Base-by-base conservation (phyloP, 2,797 vertebrate genomes). In the Sebastes elongatus region DNA sequence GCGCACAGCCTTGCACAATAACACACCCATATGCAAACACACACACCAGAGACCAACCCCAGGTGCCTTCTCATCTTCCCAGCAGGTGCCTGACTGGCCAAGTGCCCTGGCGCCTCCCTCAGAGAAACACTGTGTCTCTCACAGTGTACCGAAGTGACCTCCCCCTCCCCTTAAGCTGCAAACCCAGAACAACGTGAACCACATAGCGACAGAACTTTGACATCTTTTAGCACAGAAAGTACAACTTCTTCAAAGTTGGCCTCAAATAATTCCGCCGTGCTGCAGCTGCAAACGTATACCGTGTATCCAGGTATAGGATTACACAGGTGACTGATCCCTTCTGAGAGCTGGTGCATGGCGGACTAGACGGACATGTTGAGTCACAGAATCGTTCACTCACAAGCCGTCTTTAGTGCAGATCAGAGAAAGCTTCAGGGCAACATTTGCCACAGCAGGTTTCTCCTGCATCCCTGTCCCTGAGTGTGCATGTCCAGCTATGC, bases 31-130 rank as follows among this genome's bases (percentile, higher is more conserved):
- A 72, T 4, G 57, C 11, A 68, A 60, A 72, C 10, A 57, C 68
- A 67, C 53, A 71, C 56, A 78, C 61, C 55, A 59, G 42, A 68
- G 60, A 81, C 63, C 22, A 69, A 85, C 67, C 80, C 83, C 88
- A 89, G 84, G 84, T 88, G 87, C 46, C 20, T 85, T 91, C 85
- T 86, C 88, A 76, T 88, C 83, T 85, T 89, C 55, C 69, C 72
- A 85, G 87, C 84, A 88, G 85, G 87, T 89, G 78, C 76, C 77
- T 78, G 82, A 69, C 86, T 80, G 88, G 74, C 85, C 80, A 30
- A 77, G 49, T 76, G 88, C 86, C 92, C 79, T 46, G 80, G 70
- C 62, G 78, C 78, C 72, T 84, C 83, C 86, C 82, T 88, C 65
- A 79, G 69, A 90, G 83, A 85, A 88, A 75, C 80, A 76, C 55